Conservation (phyloP, 1,140 invertebrate genomes). For the Drosophila virilis region DNA sequence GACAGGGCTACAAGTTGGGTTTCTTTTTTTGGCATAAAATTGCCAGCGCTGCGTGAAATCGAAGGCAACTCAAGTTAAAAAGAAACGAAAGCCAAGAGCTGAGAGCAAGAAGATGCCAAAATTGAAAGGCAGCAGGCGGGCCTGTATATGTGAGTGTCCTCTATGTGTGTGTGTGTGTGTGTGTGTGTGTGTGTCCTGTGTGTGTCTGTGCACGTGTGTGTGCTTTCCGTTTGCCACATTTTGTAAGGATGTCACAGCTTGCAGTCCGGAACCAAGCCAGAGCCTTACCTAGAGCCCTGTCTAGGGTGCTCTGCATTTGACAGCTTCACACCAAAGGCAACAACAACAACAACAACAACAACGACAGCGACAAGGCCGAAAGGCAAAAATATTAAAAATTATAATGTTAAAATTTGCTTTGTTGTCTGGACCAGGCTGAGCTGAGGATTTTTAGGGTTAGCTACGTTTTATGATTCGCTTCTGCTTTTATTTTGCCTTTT, state of each 20-base stretch:
- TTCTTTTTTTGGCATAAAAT: conserved; percentile 59
- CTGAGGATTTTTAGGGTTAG: conserved; percentile 68
- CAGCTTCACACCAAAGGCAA: conserved; percentile 73
- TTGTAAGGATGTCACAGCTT: conserved; percentile 77
- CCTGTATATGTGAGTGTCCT: conserved; percentile 25
- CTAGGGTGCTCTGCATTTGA: conserved; percentile 72
- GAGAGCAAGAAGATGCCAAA: conserved; percentile 72
- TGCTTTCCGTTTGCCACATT: conserved; percentile 63
- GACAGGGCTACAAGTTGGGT: conserved; percentile 20
- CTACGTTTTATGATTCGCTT: conserved; percentile 42
- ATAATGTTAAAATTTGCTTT: conserved; percentile 82
- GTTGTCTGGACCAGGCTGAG: conserved; percentile 59
- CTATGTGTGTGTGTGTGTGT: conserved; percentile 17
- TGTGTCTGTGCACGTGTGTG: conserved; percentile 15
- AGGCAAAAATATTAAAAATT: conserved; percentile 82
- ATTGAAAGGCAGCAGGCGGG: conserved; percentile 72
- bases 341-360: conserved; percentile 48
- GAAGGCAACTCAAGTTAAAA: conserved; percentile 70
- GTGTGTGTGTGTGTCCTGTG: conserved; percentile 12
- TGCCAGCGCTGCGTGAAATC: conserved; percentile 80
- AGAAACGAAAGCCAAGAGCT: conserved; percentile 76
- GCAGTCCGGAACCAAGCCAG: conserved; percentile 55
- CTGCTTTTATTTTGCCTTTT: conserved; percentile 39
- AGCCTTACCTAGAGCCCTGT: conserved; percentile 52
- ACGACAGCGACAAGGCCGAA: conserved; percentile 46